Percentiles rank a stretch among this genome's conserved stretches.
Conservation (phyloP, 2,113 vertebrate species). For the Hystrix cristata region DNA sequence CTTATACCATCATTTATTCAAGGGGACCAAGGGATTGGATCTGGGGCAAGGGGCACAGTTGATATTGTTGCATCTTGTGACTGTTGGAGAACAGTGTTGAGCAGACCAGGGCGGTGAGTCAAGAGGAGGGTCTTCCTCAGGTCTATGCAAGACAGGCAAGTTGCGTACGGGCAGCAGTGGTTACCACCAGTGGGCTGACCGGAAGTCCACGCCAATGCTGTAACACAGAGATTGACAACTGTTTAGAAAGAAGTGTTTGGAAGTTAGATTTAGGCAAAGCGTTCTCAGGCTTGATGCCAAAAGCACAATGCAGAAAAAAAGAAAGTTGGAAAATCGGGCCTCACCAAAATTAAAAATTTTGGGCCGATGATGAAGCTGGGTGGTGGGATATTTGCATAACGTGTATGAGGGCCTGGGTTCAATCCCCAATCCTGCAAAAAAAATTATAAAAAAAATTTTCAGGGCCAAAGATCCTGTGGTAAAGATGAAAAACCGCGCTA, state of each 20-base stretch:
- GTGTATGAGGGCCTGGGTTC: neutral
- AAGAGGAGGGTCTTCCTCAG: neutral
- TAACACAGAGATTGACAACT: neutral
- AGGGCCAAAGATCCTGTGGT: neutral
- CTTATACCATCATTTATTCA: neutral
- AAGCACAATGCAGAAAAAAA: neutral
- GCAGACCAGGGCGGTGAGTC: accelerated
- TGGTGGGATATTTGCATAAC: neutral
- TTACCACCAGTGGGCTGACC: too few relatives aligned
- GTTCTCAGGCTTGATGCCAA: neutral
- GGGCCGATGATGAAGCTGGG: neutral
- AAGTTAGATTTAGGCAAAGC: neutral
- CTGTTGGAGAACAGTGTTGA: neutral
- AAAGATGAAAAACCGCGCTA: neutral
- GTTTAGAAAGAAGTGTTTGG: neutral
- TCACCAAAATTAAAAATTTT: neutral
- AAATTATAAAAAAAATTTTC: neutral
- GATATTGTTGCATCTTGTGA: neutral
- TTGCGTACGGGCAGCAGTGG: neutral
- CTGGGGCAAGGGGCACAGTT: neutral
- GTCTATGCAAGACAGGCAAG: neutral
- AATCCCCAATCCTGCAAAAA: neutral
- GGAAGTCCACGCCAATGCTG: neutral
- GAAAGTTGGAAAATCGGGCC: neutral
- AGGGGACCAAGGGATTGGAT: neutral